Conservation (phyloP, 1,140 invertebrate genomes). For the Halyomorpha halys region DNA sequence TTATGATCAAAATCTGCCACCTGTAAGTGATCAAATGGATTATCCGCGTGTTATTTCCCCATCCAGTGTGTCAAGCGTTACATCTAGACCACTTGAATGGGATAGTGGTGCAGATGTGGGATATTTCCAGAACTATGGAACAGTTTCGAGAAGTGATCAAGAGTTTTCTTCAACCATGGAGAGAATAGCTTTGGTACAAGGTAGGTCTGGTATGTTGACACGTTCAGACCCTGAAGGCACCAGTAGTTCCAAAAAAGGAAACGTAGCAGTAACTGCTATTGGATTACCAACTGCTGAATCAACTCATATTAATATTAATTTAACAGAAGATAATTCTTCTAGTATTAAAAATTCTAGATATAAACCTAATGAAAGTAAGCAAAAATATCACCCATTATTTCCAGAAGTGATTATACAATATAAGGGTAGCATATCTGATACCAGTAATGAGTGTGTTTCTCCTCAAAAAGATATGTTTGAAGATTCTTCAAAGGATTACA, state of each 20-base stretch:
- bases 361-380: background rate
- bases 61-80: constrained; percentile 27
- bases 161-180: constrained; percentile 44
- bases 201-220: constrained; percentile 33
- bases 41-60: constrained; percentile 18
- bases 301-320: constrained; percentile 22
- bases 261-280: background rate
- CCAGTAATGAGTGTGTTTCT: constrained; percentile 1
- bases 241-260: constrained; percentile 1
- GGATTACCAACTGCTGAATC: constrained; percentile 26
- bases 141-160: background rate
- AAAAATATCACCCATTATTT: constrained; percentile 10
- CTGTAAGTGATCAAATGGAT: constrained; percentile 2
- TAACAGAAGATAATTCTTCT: background rate
- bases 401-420: constrained; percentile 25
- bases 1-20: background rate
- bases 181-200: constrained; percentile 39
- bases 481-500: background rate
- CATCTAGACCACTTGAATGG: constrained; percentile 49
- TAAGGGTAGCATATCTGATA: background rate
- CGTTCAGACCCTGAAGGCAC: constrained; percentile 39
- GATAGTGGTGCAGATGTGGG: constrained; percentile 66
- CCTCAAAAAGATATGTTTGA: background rate
- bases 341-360: constrained; percentile 11
- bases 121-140: constrained; percentile 38